phyloP scores from a whole-genome alignment of 2,797 vertebrate species.

The Muscicapa striata region DNA sequence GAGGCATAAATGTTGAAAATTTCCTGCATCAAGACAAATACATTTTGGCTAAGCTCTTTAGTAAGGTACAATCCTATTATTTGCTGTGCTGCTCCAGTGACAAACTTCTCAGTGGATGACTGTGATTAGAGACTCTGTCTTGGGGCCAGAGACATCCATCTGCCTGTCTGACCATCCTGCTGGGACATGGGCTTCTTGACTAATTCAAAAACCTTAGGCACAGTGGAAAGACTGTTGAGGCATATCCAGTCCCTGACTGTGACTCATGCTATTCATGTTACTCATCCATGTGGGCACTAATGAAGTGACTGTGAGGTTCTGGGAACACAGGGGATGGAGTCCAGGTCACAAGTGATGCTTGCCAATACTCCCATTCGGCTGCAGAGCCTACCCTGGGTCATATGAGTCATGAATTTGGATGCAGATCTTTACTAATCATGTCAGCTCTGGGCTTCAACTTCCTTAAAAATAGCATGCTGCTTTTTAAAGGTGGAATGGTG shows the following conservation, averaged over 20 bases:
- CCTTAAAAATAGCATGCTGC: background rate
- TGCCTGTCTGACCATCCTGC: conserved; percentile 57
- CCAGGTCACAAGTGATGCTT: conserved; percentile 48
- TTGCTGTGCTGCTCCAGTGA: background rate
- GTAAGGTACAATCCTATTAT: background rate
- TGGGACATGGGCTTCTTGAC: conserved; percentile 23
- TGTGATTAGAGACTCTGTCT: conserved; percentile 19
- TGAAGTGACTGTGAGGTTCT: conserved; percentile 64
- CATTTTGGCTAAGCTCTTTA: background rate
- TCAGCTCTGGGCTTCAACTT: background rate
- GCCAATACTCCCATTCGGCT: conserved; percentile 28
- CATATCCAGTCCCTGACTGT: conserved; percentile 51
- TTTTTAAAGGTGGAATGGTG: conserved; percentile 13
- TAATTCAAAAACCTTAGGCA: conserved; percentile 43
- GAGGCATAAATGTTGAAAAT: background rate
- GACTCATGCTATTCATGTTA: conserved; percentile 59
- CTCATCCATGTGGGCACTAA: conserved; percentile 67
- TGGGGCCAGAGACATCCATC: conserved; percentile 45
- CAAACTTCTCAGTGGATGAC: background rate
- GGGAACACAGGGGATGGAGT: conserved; percentile 42
- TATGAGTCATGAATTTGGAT: conserved; percentile 59
- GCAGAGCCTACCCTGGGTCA: conserved; percentile 32
- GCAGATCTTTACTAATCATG: conserved; percentile 19
- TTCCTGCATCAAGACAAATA: background rate
- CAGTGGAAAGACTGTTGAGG: conserved; percentile 45